phyloP scores from a whole-genome alignment of 1,140 invertebrate genomes.

The Drosophila lacertosa region DNA sequence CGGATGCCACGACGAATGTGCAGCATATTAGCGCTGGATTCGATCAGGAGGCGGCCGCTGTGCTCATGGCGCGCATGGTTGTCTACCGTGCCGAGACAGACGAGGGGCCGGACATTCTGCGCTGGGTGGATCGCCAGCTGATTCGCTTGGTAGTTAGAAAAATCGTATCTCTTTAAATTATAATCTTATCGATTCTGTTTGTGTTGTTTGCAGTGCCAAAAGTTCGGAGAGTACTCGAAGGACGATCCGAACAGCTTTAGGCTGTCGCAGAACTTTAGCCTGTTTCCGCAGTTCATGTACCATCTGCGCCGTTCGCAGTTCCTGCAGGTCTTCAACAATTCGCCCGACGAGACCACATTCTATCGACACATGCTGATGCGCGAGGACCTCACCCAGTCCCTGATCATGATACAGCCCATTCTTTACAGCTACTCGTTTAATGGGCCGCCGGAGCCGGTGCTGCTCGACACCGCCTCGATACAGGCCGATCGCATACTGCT shows the following conservation, averaged over 20 bases:
- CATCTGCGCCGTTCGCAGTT: slow-evolving; percentile 99
- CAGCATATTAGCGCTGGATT: slow-evolving; percentile 96
- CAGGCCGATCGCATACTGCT: slow-evolving; percentile 98
- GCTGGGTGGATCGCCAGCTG: slow-evolving; percentile 99
- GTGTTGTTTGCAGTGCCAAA: slow-evolving; percentile 93
- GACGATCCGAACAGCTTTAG: slow-evolving; percentile 98
- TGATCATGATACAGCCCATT: slow-evolving; percentile 99
- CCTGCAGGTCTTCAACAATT: slow-evolving; percentile 99
- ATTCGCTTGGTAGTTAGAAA: slow-evolving; percentile 92
- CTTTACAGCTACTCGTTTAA: slow-evolving; percentile 99
- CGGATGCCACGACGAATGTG: slow-evolving; percentile 91
- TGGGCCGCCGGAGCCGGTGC: slow-evolving; percentile 98
- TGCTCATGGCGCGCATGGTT: slow-evolving; percentile 98
- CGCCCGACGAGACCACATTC: slow-evolving; percentile 99
- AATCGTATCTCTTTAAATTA: not conserved
- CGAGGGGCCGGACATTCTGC: slow-evolving; percentile 97
- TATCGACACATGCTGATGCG: slow-evolving; percentile 99
- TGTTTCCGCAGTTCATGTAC: slow-evolving; percentile 99
- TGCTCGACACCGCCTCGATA: slow-evolving; percentile 98
- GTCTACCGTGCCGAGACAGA: slow-evolving; percentile 98
- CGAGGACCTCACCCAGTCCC: slow-evolving; percentile 98
- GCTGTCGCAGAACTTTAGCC: slow-evolving; percentile 97
- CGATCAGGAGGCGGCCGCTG: slow-evolving; percentile 98
- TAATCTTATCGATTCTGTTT: not conserved
- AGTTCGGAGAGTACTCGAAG: slow-evolving; percentile 99